Evolutionary conservation across 2,113 vertebrate genomes (phyloP), one percentile per base, ranked within the genome.

Genomic region (Eulacestoma nigropectus): DNA sequence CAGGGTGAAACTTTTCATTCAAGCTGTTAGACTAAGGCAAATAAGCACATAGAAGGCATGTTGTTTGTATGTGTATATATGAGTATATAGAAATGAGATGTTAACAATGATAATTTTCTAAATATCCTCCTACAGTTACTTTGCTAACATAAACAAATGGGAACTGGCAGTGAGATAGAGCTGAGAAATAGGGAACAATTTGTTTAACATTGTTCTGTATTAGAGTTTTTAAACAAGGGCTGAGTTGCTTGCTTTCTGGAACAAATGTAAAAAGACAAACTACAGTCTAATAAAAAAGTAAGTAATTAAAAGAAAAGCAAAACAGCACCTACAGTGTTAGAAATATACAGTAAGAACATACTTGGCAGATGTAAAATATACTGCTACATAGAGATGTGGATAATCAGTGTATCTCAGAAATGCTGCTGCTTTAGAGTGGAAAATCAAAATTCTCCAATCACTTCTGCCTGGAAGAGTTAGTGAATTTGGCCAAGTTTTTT

Each of bases 161-260:
- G 39, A 92, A 65, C 55, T 90, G 69, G 53, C 59, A 50, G 37
- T 30, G 41, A 92, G 55, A 44, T 33, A 50, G 56, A 95, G 29
- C 72, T 69, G 63, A 88, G 75, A 95, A 93, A 79, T 20, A n/a
- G 22, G 27, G 41, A 86, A 59, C 32, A 25, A 64, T 86, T 88
- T 92, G 78, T 95, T 90, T 91, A 81, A 63, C 32, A 22, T 55
- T 95, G 33, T 93, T 94, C 83, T 81, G 14, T 79, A 55, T 90
- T 20, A 75, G 39, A 49, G 27, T 72, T 94, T 56, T 94, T 92
- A 65, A 95, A 64, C 32, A 91, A 86, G 37, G 17, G 35, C 50
- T 69, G 25, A 59, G 37, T 89, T 92, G 16, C 21, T 70, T 96
- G 27, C 39, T 75, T 84, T 93, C 76, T 92, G 76, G 42, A 84